Base-by-base conservation (phyloP, 2,888 invertebrate genomes). In the Apomyelois bistriatella region DNA sequence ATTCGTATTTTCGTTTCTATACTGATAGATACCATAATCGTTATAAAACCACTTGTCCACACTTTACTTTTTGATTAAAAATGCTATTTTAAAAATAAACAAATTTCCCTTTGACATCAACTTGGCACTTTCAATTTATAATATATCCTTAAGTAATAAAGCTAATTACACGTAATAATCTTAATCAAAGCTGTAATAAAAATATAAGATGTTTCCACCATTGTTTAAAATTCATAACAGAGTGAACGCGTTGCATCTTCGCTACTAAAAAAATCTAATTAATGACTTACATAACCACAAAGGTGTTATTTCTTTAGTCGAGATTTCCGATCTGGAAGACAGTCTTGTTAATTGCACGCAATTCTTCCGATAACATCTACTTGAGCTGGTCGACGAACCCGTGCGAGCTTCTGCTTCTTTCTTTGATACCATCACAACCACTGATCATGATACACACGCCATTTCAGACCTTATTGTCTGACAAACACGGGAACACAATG, bases 281-380 rank as follows among this genome's bases (percentile, higher is more conserved):
- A 46, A 30, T 46, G 30, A 15, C 36, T 43, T 37, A 50, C 16
- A 40, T 50, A 50, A 50, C 38, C 5, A 22, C 8, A 50, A 10
- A 16, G 32, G 49, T 30, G 38, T 40, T n/a, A n/a, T n/a, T 28
- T 30, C 28, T 28, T 50, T 30, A 9, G 13, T 32, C 17, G 36
- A 46, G 16, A 30, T 28, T 38, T 50, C 40, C 42, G 22, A 51
- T 48, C 46, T 53, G 76, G 77, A 81, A 85, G 76, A 69, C 72
- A 68, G 68, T 67, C 22, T 22, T 22, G 68, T 75, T 85, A 83
- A 84, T 83, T 83, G 74, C 74, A 68, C 63, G 76, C 68, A 64
- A 78, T 80, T 74, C 76, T 65, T 54, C 66, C 66, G 82, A 85
- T 82, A 80, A 78, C 74, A 75, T 83, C 83, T 77, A 63, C 58